Evolutionary conservation across 2,113 vertebrate genomes (phyloP), one percentile per base, ranked within the genome.

Genomic region (Petrocephalus zakoni): DNA sequence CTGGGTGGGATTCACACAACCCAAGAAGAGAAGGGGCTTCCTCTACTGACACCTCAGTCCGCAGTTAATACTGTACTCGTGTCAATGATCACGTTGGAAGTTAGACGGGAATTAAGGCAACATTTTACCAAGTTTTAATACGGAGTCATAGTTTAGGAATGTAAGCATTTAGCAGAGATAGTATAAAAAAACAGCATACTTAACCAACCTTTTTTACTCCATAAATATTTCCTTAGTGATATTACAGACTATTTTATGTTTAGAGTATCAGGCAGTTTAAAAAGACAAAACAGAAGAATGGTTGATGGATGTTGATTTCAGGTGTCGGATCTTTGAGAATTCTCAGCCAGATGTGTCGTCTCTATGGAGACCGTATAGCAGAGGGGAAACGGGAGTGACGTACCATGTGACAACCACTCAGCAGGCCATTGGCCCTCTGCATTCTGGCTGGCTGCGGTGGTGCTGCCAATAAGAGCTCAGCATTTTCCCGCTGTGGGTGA

Each of bases 361-460:
- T 8, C 9, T 49, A 81, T 21, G 21, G 42, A 42, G 1, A 37
- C 78, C 22, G 81, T 49, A 49, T 21, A n/a, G 37, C 21, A 46
- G 34, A 52, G 58, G 37, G 82, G 61, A 37, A 46, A 37, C 13
- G 7, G 46, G 9, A n/a, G 47, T 68, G 7, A 91, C 93, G 93
- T 90, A 96, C 95, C 81, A 94, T 91, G 87, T 96, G 95, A 25
- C 90, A 93, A 92, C 92, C 92, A n/a, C 92, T 91, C 84, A 93
- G 91, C 53, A 92, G 93, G 72, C 90, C 90, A 0, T 93, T 90
- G 1, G 91, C 90, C 89, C 92, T 93, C 88, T 92, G 95, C 90
- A 91, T 89, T 13, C 92, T 92, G 42, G 92, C 75, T 0, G 90
- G 91, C 78, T 92, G 92, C 0, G 91, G 91, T 37, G 94, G 94